Evolutionary conservation across 2,888 invertebrate genomes (phyloP).

Genomic region (Spatulosminthurus flaviceps): DNA sequence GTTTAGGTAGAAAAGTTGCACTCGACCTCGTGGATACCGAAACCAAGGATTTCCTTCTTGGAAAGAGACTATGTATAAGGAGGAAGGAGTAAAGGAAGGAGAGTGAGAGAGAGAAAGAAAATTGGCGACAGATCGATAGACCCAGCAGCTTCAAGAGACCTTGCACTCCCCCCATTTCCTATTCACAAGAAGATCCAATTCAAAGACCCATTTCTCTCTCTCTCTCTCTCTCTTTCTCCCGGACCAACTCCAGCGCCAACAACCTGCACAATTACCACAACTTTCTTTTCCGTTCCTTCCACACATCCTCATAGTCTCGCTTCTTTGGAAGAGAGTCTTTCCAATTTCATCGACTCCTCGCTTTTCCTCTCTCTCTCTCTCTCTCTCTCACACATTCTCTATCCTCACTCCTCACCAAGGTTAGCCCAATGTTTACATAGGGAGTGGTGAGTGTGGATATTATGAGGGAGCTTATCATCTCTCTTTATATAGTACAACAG

Average conservation of each 20-base stretch:
- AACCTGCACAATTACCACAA: conserved; percentile 24
- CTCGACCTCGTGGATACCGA: no score
- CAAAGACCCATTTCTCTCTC: conserved; percentile 11
- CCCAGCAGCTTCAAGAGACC: conserved; percentile 27
- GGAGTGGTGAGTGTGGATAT: no score
- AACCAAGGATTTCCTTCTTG: no score
- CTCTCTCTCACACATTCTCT: not conserved
- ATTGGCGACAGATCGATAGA: conserved; percentile 38
- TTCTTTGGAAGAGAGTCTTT: no score
- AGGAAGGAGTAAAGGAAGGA: not conserved
- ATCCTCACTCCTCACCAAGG: not conserved
- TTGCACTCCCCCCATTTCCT: conserved; percentile 9
- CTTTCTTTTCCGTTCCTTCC: conserved; percentile 15
- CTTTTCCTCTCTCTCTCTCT: conserved; percentile 20
- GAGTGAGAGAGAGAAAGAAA: conserved; percentile 22
- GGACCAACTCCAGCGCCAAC: not conserved
- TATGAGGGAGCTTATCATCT: no score
- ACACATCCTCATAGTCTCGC: not conserved
- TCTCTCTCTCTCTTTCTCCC: conserved; percentile 15
- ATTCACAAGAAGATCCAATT: conserved; percentile 24
- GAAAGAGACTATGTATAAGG: conserved; percentile 1
- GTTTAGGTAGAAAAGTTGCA: no score
- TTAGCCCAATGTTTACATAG: not conserved
- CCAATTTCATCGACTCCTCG: conserved; percentile 15
- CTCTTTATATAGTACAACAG: no score